Conservation (phyloP, 2,888 invertebrate species). For the Ectemnius cavifrons region DNA sequence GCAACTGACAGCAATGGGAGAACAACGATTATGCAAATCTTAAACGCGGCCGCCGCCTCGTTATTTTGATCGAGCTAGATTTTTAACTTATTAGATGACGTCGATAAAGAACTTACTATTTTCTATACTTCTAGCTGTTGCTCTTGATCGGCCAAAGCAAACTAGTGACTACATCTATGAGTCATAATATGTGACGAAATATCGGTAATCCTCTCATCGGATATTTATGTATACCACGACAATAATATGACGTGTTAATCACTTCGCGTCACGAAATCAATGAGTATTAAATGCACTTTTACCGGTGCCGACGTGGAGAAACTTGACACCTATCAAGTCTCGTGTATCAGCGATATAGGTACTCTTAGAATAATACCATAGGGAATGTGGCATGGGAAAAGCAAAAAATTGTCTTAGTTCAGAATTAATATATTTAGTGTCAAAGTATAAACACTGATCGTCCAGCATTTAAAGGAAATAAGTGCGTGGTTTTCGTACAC, state of each 20-base stretch:
- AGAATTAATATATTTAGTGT: constrained; percentile 35
- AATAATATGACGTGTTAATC: neutral
- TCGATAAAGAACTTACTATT: too few relatives aligned
- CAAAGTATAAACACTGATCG: constrained; percentile 30
- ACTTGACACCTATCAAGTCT: too few relatives aligned
- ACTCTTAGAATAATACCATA: neutral
- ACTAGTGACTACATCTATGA: constrained; percentile 14
- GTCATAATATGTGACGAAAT: constrained; percentile 10
- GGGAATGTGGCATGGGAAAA: neutral
- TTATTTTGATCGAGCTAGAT: too few relatives aligned
- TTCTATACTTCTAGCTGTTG: neutral
- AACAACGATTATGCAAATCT: neutral
- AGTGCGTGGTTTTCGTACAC: constrained; percentile 89
- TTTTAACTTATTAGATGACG: too few relatives aligned
- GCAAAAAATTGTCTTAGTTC: constrained; percentile 44
- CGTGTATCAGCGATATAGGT: too few relatives aligned
- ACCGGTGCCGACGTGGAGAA: too few relatives aligned
- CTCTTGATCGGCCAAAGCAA: neutral
- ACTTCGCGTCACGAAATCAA: neutral
- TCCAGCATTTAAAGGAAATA: constrained; percentile 83
- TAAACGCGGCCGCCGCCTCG: neutral
- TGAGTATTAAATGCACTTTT: neutral
- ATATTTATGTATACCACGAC: neutral
- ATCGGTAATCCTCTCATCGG: neutral
- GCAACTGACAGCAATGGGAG: neutral